Percentiles rank a stretch among this genome's conserved stretches.
Conservation (phyloP, 2,797 vertebrate genomes). For the Chrysocyon brachyurus region DNA sequence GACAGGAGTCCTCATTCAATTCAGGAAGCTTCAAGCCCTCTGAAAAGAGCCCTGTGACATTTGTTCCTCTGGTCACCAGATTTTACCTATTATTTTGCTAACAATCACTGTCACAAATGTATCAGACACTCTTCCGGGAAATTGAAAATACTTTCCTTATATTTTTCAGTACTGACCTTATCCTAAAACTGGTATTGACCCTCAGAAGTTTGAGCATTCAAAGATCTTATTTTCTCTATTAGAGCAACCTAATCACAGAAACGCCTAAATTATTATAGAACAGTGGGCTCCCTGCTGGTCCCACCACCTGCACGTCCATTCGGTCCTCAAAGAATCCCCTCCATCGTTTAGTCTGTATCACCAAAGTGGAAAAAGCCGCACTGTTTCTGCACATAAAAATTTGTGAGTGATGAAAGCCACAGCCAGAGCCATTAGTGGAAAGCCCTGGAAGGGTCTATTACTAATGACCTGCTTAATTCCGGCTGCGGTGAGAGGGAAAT, state of each 20-base stretch:
- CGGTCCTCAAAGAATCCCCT: not conserved
- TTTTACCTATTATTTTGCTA: not conserved
- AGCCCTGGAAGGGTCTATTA: not conserved
- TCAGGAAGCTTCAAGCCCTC: constrained; percentile 5
- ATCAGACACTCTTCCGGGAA: constrained; percentile 15
- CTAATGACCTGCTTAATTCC: not conserved
- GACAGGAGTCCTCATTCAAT: not conserved
- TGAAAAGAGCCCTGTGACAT: constrained; percentile 37
- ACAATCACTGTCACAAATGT: constrained; percentile 19
- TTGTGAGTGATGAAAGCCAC: not conserved
- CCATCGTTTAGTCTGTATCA: not conserved
- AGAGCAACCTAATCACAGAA: not conserved
- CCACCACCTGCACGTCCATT: not conserved
- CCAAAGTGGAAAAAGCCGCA: not conserved
- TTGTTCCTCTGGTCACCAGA: not conserved
- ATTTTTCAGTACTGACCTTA: not conserved
- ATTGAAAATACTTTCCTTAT: not conserved
- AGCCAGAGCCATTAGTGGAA: not conserved
- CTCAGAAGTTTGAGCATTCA: not conserved
- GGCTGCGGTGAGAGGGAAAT: not conserved
- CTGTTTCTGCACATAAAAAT: not conserved
- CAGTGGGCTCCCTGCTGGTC: not conserved
- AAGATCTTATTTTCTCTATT: not conserved
- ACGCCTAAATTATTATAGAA: not conserved
- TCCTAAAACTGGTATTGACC: not conserved